Evolutionary conservation across 2,888 invertebrate species (phyloP), one percentile per base, ranked within the genome.

Genomic region (Oligia latruncula): DNA sequence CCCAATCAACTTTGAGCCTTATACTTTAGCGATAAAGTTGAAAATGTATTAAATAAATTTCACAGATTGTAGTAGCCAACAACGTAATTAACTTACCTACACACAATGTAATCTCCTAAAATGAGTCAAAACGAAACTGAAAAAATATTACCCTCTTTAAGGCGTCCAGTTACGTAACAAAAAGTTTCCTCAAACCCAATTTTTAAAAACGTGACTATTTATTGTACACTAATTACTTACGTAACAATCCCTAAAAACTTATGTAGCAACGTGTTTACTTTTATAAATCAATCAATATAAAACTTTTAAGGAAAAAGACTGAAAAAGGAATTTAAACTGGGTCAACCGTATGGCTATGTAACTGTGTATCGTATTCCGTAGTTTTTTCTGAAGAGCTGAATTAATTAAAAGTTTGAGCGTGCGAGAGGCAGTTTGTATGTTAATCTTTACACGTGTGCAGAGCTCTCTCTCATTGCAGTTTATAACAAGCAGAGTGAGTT

Each of bases 381-480:
- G 55, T 60, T 74, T 11, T 71, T 81, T 75, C 77, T 81, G 13
- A 52, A 80, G 67, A 52, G 43, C 75, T 80, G 73, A 78, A 86
- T 84, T 80, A 78, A 89, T 89, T 88, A 77, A 86, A 82, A 89
- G 75, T 82, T 78, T 15, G 17, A 85, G 66, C 55, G 40, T 52
- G 40, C 46, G 5, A 66, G 49, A 49, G 43, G 49, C 43, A 1
- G 73, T 85, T 77, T 80, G 35, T 72, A 77, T 84, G 71, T 79
- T 71, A 82, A 82, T 84, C 5, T 70, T 74, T 46, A 64, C 43
- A 75, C n/a, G 9, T 29, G 20, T 23, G 64, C 35, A 58, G 13
- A 49, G 0, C 35, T 71, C n/a, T 68, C 29, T 13, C 46, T 40
- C 35, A 46, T 35, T 73, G 43, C 58, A 64, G 23, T 66, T 52